Base-by-base conservation (phyloP, 2,888 invertebrate genomes). In the Plutella xylostella region DNA sequence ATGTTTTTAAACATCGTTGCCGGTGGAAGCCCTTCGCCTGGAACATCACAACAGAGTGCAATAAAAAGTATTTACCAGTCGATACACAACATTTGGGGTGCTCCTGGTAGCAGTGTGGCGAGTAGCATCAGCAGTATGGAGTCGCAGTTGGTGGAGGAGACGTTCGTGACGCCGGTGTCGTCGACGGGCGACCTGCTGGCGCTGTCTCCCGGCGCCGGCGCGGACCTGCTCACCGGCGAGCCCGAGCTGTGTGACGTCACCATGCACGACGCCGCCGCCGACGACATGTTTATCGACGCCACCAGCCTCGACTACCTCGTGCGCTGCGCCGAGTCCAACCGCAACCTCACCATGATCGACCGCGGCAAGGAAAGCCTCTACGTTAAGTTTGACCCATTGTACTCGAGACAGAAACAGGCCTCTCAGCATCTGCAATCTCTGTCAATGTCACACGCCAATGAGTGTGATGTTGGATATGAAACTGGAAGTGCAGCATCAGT, bases 301-400 rank as follows among this genome's bases (percentile, higher is more conserved):
- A 75, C 68, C 31, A 80, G 79, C 47, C 74, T 88, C 49, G 88
- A 88, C 57, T 88, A 83, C 54, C 69, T 87, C 12, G 71, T 85
- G 30, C 77, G 77, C 50, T 84, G 83, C 53, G 68, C 78, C 4
- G 70, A 78, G 58, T 70, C 82, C 4, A 68, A 72, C 56, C 59
- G 67, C 17, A 67, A 72, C 46, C 61, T 65, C 28, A 73, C 56
- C 42, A 55, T 61, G 25, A 60, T 76, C 48, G 80, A 80, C 55
- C 64, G 73, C 46, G 65, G 77, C 48, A 86, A 89, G 48, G 88
- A 90, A 61, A 90, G 90, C 45, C 74, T 91, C 39, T 90, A 89
- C 69, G 86, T 89, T 9, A 90, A 87, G 54, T 88, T 88, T 56
- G 88, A 88, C 60, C 88, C 88, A 2, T 56, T 88, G 20, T 80